Base-by-base conservation (phyloP, 2,113 vertebrate genomes). In the Poeciliopsis occidentalis region DNA sequence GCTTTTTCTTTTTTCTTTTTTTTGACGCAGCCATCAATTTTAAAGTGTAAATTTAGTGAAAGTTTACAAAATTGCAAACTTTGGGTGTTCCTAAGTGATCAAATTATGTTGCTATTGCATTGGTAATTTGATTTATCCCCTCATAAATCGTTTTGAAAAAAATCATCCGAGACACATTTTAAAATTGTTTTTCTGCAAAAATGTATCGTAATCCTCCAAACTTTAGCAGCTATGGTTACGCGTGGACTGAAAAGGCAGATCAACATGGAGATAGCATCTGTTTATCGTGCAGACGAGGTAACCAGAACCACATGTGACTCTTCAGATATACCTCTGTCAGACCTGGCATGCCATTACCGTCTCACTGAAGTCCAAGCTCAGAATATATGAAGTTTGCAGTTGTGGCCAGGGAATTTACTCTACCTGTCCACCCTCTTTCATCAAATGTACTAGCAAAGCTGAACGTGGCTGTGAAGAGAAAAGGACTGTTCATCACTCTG, bases 261-360 rank as follows among this genome's bases (percentile, higher is more conserved):
- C 84, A 81, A 78, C 79, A 70, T 78, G 80, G 79, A 86, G 87
- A 92, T 90, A 89, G 77, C 90, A 91, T 93, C 90, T 92, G 92
- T 90, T 92, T 91, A 89, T 90, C 82, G 51, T 91, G 88, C 82
- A 86, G 88, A 89, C 62, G 30, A 85, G 76, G 30, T 86, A 91
- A 92, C 80, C 74, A 87, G 87, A 82, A 89, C 73, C 92, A 93
- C 87, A 93, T 93, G 90, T 74, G 82, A 78, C 71, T 86, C 74
- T 87, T 90, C 89, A 87, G 87, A 88, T 75, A 86, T 66, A 89
- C 91, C 89, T 87, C 87, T 80, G 80, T 87, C 87, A 81, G 88
- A 82, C 78, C 80, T 77, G 67, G 82, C 34, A 29, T 79, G 73
- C 80, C 78, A 88, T 89, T 81, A 80, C 83, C 89, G 85, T 90